Conservation (phyloP, 2,888 invertebrate genomes). For the Drosophila gaucha region DNA sequence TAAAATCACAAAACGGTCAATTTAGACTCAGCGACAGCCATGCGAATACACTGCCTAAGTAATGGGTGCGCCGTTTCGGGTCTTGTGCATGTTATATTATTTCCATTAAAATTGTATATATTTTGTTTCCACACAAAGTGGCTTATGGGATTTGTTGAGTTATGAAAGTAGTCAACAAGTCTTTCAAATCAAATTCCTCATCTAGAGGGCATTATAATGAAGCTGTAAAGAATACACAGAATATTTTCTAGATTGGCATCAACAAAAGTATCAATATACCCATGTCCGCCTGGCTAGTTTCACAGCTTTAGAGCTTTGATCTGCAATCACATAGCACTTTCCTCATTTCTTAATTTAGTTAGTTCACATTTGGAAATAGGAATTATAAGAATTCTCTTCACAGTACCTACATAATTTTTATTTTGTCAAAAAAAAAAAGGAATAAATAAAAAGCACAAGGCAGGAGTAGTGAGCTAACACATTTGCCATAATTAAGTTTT, state of each 20-base stretch:
- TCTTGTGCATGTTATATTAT: conserved; percentile 46
- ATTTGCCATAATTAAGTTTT: conserved; percentile 76
- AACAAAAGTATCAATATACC: no score
- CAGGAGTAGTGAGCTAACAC: conserved; percentile 18
- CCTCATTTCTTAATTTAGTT: no score
- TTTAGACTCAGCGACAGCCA: conserved; percentile 55
- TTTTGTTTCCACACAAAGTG: conserved; percentile 46
- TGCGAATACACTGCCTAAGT: conserved; percentile 28
- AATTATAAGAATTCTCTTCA: no score
- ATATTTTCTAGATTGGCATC: no score
- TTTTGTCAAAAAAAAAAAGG: no score
- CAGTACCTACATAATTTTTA: not conserved
- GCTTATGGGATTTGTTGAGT: conserved; percentile 9
- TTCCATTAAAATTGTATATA: conserved; percentile 65
- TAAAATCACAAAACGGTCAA: conserved; percentile 82
- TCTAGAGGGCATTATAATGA: no score
- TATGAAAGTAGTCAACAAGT: not conserved
- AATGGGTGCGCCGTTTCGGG: conserved; percentile 57
- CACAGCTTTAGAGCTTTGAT: no score
- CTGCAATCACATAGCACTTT: no score
- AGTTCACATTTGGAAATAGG: no score
- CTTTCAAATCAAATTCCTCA: not conserved
- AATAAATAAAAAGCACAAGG: no score
- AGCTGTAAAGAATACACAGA: no score
- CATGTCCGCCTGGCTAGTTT: no score